These are phyloP conservation scores for Hyles lineata DNA, from an alignment of 2,888 invertebrate species.

Conservation along the genomic window DNA sequence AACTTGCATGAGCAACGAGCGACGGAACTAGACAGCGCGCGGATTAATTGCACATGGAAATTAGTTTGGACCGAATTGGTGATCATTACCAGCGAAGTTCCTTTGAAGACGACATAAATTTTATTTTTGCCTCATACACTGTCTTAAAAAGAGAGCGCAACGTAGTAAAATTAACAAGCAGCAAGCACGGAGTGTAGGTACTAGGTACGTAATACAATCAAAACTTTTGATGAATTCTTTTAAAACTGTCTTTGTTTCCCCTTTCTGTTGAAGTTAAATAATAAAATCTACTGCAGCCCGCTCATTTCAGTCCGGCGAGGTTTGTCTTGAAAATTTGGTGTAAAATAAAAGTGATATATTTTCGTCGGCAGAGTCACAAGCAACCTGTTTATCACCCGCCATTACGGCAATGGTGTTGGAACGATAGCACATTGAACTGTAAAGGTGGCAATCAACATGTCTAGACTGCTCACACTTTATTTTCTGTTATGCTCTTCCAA, in stretches of 20 bases:
- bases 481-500: neutral
- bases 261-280: conserved; percentile 76
- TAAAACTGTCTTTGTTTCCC: conserved; percentile 79
- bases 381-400: conserved; percentile 27
- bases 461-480: conserved; percentile 35
- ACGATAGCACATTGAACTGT: conserved; percentile 36
- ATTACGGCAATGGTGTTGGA: conserved; percentile 30
- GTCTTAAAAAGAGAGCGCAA: neutral
- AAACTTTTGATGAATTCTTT: conserved; percentile 82
- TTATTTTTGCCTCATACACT: neutral
- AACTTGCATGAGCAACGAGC: neutral
- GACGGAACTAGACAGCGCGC: neutral
- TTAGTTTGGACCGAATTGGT: neutral
- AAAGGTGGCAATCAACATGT: conserved; percentile 37
- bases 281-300: conserved; percentile 69
- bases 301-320: conserved; percentile 60
- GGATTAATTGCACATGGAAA: neutral
- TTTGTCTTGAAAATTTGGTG: conserved; percentile 54
- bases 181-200: conserved; percentile 49
- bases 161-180: conserved; percentile 70
- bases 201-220: conserved; percentile 77
- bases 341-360: conserved; percentile 44
- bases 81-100: neutral
- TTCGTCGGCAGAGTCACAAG: conserved; percentile 43
- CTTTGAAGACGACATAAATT: neutral